Evolutionary conservation across 2,797 vertebrate genomes (phyloP), one percentile per base, ranked within the genome.

Genomic region (Melanotaenia boesemani): DNA sequence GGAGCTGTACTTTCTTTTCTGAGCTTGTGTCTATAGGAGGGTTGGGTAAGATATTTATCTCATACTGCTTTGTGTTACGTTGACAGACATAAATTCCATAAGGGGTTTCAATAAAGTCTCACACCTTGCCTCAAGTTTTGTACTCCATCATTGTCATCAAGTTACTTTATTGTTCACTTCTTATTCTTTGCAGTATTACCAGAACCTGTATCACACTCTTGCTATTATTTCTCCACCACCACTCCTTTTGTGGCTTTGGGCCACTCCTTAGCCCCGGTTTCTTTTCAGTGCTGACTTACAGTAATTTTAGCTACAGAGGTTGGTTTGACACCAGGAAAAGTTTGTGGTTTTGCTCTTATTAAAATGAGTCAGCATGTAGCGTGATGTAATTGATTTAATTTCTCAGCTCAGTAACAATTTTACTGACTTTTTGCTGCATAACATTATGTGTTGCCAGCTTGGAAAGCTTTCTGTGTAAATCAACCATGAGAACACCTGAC

Each of bases 241-340:
- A 76, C 16, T 37, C 66, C 52, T 67, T 63, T 77, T 34, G 26
- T 44, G 52, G 22, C 61, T 67, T 37, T 4, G 24, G 37, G 67
- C 83, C 87, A 74, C 84, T 89, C 90, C 87, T 82, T 44, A 55
- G 72, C 34, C 76, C 71, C 67, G 76, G 39, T 85, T 82, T 74
- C 57, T 75, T 74, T 79, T 69, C 71, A 78, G 24, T 12, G 20
- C 64, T 2, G 0, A 12, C 22, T 69, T 12, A 62, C 26, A 36
- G 13, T 0, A 55, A 26, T 9, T 55, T 11, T 58, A 5, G n/a
- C 74, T 58, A 24, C 30, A 36, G 30, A 6, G 4, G 3, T 24
- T 39, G n/a, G n/a, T 74, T 59, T 32, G 37, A 59, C 28, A 56
- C 41, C 11, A 26, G 7, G 39, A 22, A 26, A 15, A 12, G 32